Conservation (phyloP, 2,888 invertebrate species). For the Morinoia aosen region DNA sequence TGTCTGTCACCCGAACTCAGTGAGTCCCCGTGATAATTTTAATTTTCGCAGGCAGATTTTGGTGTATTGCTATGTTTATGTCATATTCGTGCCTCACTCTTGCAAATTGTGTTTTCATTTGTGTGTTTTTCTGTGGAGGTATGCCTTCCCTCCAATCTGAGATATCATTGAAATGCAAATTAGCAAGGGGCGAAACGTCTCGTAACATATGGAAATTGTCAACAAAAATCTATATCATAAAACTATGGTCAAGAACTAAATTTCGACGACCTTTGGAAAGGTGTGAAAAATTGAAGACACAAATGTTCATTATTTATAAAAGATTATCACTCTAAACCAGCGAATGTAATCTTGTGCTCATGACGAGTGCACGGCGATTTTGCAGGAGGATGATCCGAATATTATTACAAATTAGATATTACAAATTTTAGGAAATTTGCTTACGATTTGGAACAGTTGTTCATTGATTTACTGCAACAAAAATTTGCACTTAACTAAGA, state of each 20-base stretch:
- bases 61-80: too few relatives aligned
- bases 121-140: too few relatives aligned
- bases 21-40: too few relatives aligned
- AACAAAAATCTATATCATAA: background rate
- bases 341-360: background rate
- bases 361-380: background rate
- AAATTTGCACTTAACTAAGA: background rate
- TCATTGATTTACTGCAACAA: background rate
- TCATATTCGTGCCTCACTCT: too few relatives aligned
- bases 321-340: background rate
- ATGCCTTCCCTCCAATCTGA: too few relatives aligned
- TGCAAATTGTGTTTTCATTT: too few relatives aligned
- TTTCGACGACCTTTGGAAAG: background rate
- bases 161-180: too few relatives aligned
- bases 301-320: background rate
- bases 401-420: too few relatives aligned
- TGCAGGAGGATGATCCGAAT: background rate
- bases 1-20: too few relatives aligned
- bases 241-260: background rate
- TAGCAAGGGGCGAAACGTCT: too few relatives aligned
- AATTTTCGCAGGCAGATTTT: too few relatives aligned
- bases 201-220: background rate
- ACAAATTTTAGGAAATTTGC: background rate
- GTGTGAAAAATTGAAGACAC: background rate
- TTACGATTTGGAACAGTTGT: background rate